Evolutionary conservation across 1,140 invertebrate species (phyloP), one percentile per base, ranked within the genome.

Genomic region (Hormaphis cornu): DNA sequence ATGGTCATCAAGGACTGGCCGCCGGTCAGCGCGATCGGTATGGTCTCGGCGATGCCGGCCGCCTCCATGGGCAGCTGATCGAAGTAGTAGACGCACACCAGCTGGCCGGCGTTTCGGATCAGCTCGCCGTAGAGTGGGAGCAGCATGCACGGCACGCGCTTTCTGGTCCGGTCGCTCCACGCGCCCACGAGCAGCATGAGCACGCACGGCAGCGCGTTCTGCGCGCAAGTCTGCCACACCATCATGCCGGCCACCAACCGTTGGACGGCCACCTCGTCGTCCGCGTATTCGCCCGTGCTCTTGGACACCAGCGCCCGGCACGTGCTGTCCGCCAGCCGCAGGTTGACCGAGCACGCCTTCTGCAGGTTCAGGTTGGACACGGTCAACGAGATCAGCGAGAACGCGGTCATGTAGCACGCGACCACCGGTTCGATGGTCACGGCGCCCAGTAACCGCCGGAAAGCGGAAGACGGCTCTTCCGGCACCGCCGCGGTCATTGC

Each of bases 1-100:
- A 93, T 91, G 71, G 91, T 85, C 83, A 91, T 87, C 14, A 88
- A 88, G 72, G 91, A 89, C 84, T 87, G 90, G 3, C 89, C 89
- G 1, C 89, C 89, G 10, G 88, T 87, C 0, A 93, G 73, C 1
- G 86, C 86, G 1, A 87, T 86, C 76, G 88, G 88, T 48, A 90
- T 79, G 1, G 86, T 85, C 76, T 90, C 87, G 4, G 86, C 83
- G 0, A 89, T 79, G 0, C 86, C 87, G 9, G 86, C 85, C 1
- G 82, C 85, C 78, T 90, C 87, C 79, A 90, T 87, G 0, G 87
- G 87, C 20, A 88, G 74, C 74, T 87, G 82, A 74, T 88, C 80
- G 75, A 87, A 86, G 74, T 87, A 90, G 74, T 86, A 89, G 5
- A 89, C 87, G 76, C 88, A 88, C 0, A 90, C 74, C 69, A 92